Conservation (phyloP, 2,113 vertebrate species). For the Centropristis striata region DNA sequence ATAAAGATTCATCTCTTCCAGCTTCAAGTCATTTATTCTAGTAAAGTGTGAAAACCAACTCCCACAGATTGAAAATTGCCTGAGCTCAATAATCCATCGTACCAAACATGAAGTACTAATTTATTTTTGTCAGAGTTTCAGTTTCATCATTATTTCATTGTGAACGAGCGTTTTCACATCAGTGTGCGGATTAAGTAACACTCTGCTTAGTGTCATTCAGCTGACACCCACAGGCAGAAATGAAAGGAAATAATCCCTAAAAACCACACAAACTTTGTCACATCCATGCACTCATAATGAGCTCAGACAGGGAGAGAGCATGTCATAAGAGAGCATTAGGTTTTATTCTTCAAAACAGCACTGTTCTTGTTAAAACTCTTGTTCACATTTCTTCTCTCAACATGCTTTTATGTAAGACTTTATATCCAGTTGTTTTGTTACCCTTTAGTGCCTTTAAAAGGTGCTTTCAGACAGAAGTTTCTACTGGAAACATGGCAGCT, state of each 20-base stretch:
- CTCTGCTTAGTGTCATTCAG: slow-evolving; percentile 37
- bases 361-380: not conserved
- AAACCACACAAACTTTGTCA: not conserved
- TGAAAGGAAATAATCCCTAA: slow-evolving; percentile 22
- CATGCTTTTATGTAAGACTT: not conserved
- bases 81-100: slow-evolving; percentile 24
- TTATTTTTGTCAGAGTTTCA: slow-evolving; percentile 23
- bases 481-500: not conserved
- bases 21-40: slow-evolving; percentile 27
- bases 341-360: not conserved
- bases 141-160: slow-evolving; percentile 24
- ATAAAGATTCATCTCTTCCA: slow-evolving; percentile 4
- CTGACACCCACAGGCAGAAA: slow-evolving; percentile 16
- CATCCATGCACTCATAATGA: not conserved
- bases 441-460: not conserved
- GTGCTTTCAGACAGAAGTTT: not conserved
- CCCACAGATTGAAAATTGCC: slow-evolving; percentile 14
- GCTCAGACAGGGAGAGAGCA: not conserved
- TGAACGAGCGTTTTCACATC: slow-evolving; percentile 18
- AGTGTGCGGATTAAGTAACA: slow-evolving; percentile 21
- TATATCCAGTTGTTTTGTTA: not conserved
- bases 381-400: not conserved
- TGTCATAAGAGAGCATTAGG: too few species aligned
- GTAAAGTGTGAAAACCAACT: slow-evolving; percentile 22
- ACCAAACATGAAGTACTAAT: not conserved